Percentiles rank a stretch among this genome's conserved stretches.
Evolutionary conservation across 2,888 invertebrate genomes (phyloP).

Genomic region (Dryadula phaetusa): DNA sequence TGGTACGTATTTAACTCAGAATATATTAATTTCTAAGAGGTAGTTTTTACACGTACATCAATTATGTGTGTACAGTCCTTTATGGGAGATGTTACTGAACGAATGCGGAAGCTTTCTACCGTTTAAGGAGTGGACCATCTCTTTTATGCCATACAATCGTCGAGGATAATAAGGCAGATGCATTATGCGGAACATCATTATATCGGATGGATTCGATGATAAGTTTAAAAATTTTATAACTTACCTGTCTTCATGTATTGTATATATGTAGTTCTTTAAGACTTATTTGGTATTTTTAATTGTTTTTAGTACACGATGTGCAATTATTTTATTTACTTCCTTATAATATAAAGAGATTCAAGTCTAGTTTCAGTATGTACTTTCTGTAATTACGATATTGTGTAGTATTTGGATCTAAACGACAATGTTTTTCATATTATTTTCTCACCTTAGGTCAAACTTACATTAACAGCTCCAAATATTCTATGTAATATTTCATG

Average conservation of each 20-base stretch:
- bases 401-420: neutral
- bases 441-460: neutral
- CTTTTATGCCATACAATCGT: conserved; percentile 44
- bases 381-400: neutral
- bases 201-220: conserved; percentile 36
- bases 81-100: conserved; percentile 40
- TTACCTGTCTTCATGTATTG: neutral
- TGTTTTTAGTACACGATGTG: no score
- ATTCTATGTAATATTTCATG: neutral
- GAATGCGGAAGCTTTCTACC: conserved; percentile 54
- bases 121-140: conserved; percentile 47
- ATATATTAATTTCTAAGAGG: conserved; percentile 21
- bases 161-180: conserved; percentile 42
- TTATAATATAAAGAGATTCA: no score
- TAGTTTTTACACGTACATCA: conserved; percentile 14
- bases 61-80: conserved; percentile 32
- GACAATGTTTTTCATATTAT: neutral
- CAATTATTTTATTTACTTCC: no score
- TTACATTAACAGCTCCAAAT: neutral
- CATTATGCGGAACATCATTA: conserved; percentile 45
- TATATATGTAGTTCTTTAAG: neutral
- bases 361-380: no score
- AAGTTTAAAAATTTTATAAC: conserved; percentile 39
- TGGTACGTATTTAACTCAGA: neutral
- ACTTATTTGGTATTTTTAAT: neutral